phyloP scores from a whole-genome alignment of 2,113 vertebrate species.

The Triplophysa tibetana region DNA sequence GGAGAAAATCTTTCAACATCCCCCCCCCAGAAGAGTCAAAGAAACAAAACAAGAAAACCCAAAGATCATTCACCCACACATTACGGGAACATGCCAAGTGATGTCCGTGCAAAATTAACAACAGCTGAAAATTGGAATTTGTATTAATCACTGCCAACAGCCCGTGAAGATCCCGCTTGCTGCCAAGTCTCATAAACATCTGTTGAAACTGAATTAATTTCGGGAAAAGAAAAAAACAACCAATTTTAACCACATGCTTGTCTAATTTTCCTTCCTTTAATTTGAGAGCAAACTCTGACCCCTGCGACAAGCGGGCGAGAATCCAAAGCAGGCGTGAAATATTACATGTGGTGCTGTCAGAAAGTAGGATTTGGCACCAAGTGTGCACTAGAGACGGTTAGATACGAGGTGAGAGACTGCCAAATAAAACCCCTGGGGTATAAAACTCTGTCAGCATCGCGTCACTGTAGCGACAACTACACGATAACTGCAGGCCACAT shows the following conservation, averaged over 20 bases:
- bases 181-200: slow-evolving; percentile 54
- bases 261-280: slow-evolving; percentile 32
- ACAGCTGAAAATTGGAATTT: slow-evolving; percentile 46
- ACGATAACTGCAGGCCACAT: slow-evolving; percentile 7
- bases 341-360: slow-evolving; percentile 35
- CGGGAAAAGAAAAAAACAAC: slow-evolving; percentile 15
- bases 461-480: slow-evolving; percentile 4
- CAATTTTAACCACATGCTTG: slow-evolving; percentile 1
- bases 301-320: slow-evolving; percentile 13
- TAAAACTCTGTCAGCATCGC: slow-evolving; percentile 23
- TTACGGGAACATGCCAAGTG: slow-evolving; percentile 15
- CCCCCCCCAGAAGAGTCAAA: background rate
- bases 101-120: slow-evolving; percentile 41
- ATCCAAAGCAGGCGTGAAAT: slow-evolving; percentile 31
- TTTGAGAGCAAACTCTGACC: slow-evolving; percentile 48
- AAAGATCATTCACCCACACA: slow-evolving; percentile 38
- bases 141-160: slow-evolving; percentile 56
- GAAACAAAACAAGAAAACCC: background rate
- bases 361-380: slow-evolving; percentile 23
- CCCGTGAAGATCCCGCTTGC: slow-evolving; percentile 31
- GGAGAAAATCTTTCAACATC: background rate
- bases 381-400: slow-evolving; percentile 11
- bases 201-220: slow-evolving; percentile 46
- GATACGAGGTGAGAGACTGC: slow-evolving; percentile 13
- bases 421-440: slow-evolving; percentile 33